Conservation (phyloP, 1,140 invertebrate genomes). For the Anagrus nilaparvatae region DNA sequence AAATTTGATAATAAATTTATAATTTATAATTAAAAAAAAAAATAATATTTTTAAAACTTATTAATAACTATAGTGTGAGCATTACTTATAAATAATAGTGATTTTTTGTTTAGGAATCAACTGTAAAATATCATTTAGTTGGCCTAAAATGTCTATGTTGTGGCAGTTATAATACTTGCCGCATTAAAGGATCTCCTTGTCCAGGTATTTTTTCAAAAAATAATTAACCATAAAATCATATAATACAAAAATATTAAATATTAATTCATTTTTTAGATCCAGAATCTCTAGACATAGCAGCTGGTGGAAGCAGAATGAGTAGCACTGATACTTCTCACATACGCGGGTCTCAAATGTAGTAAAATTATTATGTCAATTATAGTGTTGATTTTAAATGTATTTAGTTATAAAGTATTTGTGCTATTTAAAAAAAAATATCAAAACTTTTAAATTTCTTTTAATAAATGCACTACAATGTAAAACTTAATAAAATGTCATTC, state of each 20-base stretch:
- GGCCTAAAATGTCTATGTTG: conserved; percentile 74
- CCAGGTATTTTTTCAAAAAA: conserved; percentile 22
- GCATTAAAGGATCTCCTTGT: conserved; percentile 50
- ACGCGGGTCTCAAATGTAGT: conserved; percentile 15
- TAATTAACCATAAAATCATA: not conserved
- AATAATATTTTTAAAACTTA: no score
- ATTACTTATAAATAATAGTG: no score
- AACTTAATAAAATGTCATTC: no score
- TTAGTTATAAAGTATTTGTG: no score
- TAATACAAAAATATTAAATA: conserved; percentile 5
- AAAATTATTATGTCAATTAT: no score
- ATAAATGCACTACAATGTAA: no score
- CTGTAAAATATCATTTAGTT: conserved; percentile 73
- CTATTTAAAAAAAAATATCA: no score
- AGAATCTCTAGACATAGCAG: conserved; percentile 24
- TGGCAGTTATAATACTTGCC: conserved; percentile 79
- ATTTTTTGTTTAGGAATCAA: conserved; percentile 59
- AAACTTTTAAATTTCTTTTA: no score
- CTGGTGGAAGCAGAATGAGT: conserved; percentile 22
- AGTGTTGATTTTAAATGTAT: no score
- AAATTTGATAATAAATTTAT: not conserved
- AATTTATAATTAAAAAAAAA: no score
- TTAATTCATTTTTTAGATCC: conserved; percentile 20
- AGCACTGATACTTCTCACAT: conserved; percentile 23
- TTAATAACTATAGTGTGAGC: no score